Evolutionary conservation across 2,797 vertebrate species (phyloP).

Genomic region (Austrolebias charrua): DNA sequence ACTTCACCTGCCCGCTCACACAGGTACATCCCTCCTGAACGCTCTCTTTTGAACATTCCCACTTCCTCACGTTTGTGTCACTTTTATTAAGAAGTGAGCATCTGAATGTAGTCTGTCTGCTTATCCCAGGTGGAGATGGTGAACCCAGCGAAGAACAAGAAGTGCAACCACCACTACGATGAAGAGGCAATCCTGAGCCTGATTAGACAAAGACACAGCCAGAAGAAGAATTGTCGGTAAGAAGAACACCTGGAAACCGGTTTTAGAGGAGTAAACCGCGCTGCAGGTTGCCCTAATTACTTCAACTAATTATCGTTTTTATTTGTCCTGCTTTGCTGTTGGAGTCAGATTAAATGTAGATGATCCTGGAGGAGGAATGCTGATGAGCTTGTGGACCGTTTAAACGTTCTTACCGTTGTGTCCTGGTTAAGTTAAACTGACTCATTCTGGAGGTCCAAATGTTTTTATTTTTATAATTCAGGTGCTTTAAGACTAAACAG

Average conservation of each 20-base stretch:
- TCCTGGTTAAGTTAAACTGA: too few relatives aligned
- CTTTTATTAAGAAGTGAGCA: not conserved
- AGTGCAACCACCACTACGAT: slow-evolving; percentile 91
- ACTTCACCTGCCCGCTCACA: slow-evolving; percentile 93
- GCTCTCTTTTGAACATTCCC: not conserved
- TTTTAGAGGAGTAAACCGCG: slow-evolving; percentile 22
- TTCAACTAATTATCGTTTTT: slow-evolving; percentile 38
- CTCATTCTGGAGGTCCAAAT: too few relatives aligned
- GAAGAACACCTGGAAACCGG: slow-evolving; percentile 40
- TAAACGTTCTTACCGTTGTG: too few relatives aligned
- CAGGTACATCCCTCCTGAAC: slow-evolving; percentile 78
- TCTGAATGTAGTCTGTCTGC: slow-evolving; percentile 2
- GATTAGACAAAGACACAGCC: slow-evolving; percentile 80
- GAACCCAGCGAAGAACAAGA: slow-evolving; percentile 92
- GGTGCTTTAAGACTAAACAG: too few relatives aligned
- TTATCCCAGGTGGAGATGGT: slow-evolving; percentile 87
- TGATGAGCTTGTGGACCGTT: not conserved
- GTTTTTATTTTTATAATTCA: too few relatives aligned
- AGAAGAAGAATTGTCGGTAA: slow-evolving; percentile 90
- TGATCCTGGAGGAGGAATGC: slow-evolving; percentile 21
- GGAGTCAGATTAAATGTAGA: slow-evolving; percentile 40
- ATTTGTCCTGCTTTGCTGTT: slow-evolving; percentile 51
- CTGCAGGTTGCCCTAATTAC: slow-evolving; percentile 37
- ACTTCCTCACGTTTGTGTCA: not conserved
- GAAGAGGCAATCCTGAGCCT: slow-evolving; percentile 84